Conservation (phyloP, 2,797 vertebrate genomes). For the Acestrorhynchus altus region DNA sequence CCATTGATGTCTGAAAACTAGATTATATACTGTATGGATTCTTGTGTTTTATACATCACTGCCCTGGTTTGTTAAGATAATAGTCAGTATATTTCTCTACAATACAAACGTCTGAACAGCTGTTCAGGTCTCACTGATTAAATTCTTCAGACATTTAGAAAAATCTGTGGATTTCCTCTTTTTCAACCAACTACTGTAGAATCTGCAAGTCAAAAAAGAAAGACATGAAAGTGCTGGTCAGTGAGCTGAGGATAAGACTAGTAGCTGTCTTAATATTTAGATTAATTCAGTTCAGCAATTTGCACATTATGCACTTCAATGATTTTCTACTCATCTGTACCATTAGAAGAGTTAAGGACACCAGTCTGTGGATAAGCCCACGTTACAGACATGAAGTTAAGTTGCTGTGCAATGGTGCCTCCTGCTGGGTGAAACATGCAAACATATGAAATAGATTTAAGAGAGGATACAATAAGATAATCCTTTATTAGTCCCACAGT, state of each 20-base stretch:
- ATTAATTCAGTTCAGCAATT: not conserved
- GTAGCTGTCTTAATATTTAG: not conserved
- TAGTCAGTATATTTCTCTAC: not conserved
- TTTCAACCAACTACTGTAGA: not conserved
- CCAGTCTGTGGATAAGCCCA: not conserved
- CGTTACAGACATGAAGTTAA: not conserved
- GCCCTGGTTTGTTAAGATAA: no score
- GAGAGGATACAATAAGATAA: no score
- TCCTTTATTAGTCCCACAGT: no score
- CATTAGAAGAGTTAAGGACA: not conserved
- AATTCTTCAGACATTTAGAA: not conserved
- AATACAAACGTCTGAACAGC: not conserved
- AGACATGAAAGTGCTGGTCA: not conserved
- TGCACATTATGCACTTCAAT: not conserved
- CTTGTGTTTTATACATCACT: no score
- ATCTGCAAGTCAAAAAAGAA: not conserved
- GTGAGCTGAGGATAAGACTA: not conserved
- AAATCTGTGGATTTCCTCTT: not conserved
- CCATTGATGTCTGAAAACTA: no score
- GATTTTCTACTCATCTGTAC: not conserved
- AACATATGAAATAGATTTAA: constrained; percentile 1
- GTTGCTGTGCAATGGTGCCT: constrained; percentile 39
- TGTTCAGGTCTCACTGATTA: no score
- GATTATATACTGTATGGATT: no score
- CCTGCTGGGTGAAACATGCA: constrained; percentile 29